Evolutionary conservation across 2,888 invertebrate species (phyloP).

Genomic region (Acanthosepion pharaonis): DNA sequence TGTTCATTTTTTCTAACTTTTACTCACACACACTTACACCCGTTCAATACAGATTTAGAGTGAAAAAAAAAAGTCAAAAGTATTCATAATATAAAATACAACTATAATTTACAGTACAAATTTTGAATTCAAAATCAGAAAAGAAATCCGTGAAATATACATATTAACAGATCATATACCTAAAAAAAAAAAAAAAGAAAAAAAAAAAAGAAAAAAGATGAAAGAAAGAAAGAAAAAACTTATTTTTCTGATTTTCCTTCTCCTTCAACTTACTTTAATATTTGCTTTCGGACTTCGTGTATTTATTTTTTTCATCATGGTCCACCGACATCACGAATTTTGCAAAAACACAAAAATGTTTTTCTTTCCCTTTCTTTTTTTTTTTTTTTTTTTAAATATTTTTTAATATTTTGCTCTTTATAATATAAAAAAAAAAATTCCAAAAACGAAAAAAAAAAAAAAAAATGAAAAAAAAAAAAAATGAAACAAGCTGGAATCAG

Average conservation of each 20-base stretch:
- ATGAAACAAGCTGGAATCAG: neutral
- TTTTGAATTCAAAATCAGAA: constrained; percentile 33
- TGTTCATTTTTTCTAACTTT: neutral
- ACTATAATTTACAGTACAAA: constrained; percentile 33
- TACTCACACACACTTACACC: neutral
- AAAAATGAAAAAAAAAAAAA: too few species aligned
- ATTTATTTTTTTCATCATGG: neutral
- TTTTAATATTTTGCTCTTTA: constrained; percentile 33
- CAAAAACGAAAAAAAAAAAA: neutral
- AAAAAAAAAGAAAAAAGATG: neutral
- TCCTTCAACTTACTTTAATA: constrained; percentile 8
- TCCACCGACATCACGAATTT: constrained; percentile 17
- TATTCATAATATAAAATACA: constrained; percentile 15
- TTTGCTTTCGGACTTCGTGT: neutral
- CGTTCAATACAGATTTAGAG: constrained; percentile 2
- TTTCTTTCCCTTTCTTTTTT: neutral
- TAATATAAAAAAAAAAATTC: neutral
- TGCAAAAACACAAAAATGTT: neutral
- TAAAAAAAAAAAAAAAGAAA: neutral
- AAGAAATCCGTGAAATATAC: neutral
- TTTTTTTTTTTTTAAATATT: neutral
- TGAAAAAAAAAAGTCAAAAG: neutral
- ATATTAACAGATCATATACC: neutral
- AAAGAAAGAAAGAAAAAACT: too few species aligned
- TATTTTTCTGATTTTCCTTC: neutral